Evolutionary conservation across 2,113 vertebrate genomes (phyloP).

Genomic region (Coracopsis vasa): DNA sequence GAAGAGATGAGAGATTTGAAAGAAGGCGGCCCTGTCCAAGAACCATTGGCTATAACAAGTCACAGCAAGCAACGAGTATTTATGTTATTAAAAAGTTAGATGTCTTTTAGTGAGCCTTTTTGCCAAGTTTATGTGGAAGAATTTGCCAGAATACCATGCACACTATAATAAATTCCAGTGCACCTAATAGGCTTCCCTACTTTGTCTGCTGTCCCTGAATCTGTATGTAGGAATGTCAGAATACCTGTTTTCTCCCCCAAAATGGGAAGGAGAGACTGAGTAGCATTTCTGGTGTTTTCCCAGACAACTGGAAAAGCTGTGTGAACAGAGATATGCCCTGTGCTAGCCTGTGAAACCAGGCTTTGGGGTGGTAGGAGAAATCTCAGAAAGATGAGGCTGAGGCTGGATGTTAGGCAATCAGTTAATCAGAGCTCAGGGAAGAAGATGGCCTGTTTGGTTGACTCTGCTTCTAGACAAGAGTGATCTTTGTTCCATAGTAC

Average conservation of each 20-base stretch:
- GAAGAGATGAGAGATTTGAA: conserved; percentile 1
- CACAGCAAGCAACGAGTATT: not conserved
- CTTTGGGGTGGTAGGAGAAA: not conserved
- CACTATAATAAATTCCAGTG: not conserved
- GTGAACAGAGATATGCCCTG: not conserved
- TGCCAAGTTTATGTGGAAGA: not conserved
- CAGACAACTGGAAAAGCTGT: not conserved
- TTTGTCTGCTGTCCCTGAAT: not conserved
- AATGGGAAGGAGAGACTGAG: not conserved
- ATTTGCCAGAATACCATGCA: not conserved
- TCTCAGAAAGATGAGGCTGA: not conserved
- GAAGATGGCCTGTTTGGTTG: not conserved
- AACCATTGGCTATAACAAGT: not conserved
- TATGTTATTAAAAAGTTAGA: not conserved
- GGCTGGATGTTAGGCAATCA: not conserved
- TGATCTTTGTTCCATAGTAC: not conserved
- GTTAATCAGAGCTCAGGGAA: not conserved
- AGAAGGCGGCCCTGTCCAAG: not conserved
- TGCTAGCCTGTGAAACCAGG: not conserved
- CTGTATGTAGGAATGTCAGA: not conserved
- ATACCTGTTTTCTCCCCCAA: not conserved
- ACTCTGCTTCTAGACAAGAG: not conserved
- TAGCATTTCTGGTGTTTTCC: not conserved
- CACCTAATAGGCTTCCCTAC: not conserved
- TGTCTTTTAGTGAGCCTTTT: not conserved